phyloP scores from a whole-genome alignment of 2,113 vertebrate species.

The Psilopogon haemacephalus region DNA sequence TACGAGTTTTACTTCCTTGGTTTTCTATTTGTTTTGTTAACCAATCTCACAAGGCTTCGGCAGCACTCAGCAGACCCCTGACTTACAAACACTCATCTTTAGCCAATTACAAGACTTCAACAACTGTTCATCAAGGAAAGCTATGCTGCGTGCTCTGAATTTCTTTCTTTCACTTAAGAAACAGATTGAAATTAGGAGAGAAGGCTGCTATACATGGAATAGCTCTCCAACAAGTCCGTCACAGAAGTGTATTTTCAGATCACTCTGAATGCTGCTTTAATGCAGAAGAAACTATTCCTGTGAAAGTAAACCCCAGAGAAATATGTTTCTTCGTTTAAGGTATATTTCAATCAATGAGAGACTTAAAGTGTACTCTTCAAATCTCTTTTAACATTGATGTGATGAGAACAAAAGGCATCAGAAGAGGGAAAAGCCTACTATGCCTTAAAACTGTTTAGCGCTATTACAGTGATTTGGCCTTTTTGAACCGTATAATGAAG shows the following conservation, averaged over 20 bases:
- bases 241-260: not conserved
- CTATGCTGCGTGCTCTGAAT: not conserved
- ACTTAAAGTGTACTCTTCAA: too few relatives aligned
- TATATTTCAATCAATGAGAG: not conserved
- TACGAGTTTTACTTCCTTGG: not conserved
- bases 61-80: not conserved
- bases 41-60: not conserved
- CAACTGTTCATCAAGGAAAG: not conserved
- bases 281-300: not conserved
- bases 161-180: not conserved
- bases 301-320: not conserved
- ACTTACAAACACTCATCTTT: not conserved
- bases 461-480: not conserved
- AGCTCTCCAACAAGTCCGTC: not conserved
- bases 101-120: not conserved
- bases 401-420: not conserved
- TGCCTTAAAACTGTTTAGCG: not conserved
- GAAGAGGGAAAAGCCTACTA: not conserved
- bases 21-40: not conserved
- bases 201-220: not conserved
- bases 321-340: not conserved
- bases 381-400: not conserved
- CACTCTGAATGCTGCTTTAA: not conserved
- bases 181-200: not conserved
- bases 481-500: not conserved